These are phyloP conservation scores for Aurelia sp. DNA, from an alignment of 30 jellyfish, hydroid and myxozoan genomes.

Conservation along the genomic window DNA sequence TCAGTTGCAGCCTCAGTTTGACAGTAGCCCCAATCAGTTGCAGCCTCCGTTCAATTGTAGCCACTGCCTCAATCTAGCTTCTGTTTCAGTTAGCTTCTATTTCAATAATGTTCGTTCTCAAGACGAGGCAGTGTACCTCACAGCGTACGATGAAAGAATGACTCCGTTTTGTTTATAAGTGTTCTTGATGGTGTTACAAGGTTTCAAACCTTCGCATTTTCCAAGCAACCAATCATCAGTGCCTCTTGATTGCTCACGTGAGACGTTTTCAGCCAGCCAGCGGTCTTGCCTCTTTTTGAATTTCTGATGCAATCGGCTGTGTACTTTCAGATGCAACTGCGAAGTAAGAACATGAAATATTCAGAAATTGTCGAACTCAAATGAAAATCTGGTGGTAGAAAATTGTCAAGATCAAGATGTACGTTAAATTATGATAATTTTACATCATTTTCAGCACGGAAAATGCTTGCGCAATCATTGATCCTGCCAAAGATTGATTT, in stretches of 20 bases:
- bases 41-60: no score
- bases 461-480: no score
- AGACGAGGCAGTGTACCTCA: constrained; percentile 58
- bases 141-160: constrained; percentile 66
- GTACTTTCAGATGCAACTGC: constrained; percentile 75
- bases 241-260: constrained; percentile 87
- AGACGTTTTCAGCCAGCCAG: constrained; percentile 89
- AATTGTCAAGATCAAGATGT: no score
- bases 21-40: no score
- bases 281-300: constrained; percentile 63
- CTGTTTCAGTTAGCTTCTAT: neutral
- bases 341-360: neutral
- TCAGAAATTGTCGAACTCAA: no score
- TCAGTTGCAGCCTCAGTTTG: no score
- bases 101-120: constrained; percentile 17
- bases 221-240: constrained; percentile 95
- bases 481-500: no score
- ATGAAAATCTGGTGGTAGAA: no score
- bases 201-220: constrained; percentile 71
- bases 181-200: constrained; percentile 73
- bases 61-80: neutral
- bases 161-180: constrained; percentile 72
- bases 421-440: no score
- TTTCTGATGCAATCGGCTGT: constrained; percentile 57
- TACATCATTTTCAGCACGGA: no score